Evolutionary conservation across 2,888 invertebrate species (phyloP).

Genomic region (Drosophila aldrichi): DNA sequence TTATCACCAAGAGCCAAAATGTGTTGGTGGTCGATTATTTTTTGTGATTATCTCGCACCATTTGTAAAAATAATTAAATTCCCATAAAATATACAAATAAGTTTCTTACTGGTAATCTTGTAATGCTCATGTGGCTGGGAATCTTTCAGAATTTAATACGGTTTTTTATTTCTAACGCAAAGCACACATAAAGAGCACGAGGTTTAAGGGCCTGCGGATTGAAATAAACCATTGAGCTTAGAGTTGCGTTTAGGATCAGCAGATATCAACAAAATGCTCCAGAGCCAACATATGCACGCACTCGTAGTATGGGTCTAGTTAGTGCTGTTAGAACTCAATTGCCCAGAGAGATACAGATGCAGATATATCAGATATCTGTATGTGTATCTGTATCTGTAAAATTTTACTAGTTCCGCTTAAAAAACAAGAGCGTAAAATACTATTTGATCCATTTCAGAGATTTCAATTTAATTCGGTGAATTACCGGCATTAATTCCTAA

Average conservation of each 20-base stretch:
- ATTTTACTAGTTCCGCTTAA: too few species aligned
- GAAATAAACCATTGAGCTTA: conserved; percentile 35
- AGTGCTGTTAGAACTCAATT: background rate
- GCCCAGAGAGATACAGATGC: background rate
- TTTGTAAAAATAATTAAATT: conserved; percentile 66
- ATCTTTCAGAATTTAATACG: conserved; percentile 48
- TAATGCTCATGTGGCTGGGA: conserved; percentile 8
- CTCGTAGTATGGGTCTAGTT: background rate
- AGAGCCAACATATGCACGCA: background rate
- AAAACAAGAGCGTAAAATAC: too few species aligned
- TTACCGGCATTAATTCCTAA: too few species aligned
- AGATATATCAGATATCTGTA: too few species aligned
- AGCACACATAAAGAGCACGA: conserved; percentile 6
- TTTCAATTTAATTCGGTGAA: too few species aligned
- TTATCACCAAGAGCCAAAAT: conserved; percentile 2
- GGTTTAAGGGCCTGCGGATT: conserved; percentile 43
- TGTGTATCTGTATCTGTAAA: background rate
- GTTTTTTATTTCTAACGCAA: too few species aligned
- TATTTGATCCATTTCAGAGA: too few species aligned
- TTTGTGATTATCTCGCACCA: conserved; percentile 54
- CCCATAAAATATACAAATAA: conserved; percentile 63
- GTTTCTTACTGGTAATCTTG: conserved; percentile 31
- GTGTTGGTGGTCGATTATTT: conserved; percentile 11
- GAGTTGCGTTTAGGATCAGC: conserved; percentile 15
- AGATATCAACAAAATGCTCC: conserved; percentile 7